Evolutionary conservation across 2,113 vertebrate species (phyloP).

Genomic region (Alligator mississippiensis): DNA sequence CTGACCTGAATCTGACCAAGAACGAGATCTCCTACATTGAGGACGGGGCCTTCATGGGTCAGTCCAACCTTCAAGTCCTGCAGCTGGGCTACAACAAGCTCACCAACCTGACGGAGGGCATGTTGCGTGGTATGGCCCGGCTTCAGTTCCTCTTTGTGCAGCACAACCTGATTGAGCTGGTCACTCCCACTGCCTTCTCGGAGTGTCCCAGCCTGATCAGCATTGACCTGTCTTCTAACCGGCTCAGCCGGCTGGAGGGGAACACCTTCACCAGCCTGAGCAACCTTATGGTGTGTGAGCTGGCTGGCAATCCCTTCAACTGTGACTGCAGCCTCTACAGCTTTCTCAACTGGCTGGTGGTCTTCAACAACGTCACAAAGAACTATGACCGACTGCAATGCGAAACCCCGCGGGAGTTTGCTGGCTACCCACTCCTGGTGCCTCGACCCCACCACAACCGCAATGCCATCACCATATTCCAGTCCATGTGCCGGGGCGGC

Average conservation of each 20-base stretch:
- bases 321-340: constrained; percentile 94
- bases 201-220: constrained; percentile 95
- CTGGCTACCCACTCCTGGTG: constrained; percentile 90
- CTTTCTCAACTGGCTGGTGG: constrained; percentile 94
- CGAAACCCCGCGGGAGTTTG: constrained; percentile 91
- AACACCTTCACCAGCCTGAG: constrained; percentile 89
- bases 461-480: constrained; percentile 91
- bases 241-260: constrained; percentile 90
- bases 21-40: constrained; percentile 98
- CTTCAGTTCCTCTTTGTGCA: constrained; percentile 97
- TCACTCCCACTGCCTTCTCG: constrained; percentile 92
- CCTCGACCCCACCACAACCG: constrained; percentile 88
- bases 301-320: constrained; percentile 97
- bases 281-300: constrained; percentile 92
- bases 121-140: constrained; percentile 93
- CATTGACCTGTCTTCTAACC: constrained; percentile 96
- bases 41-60: constrained; percentile 95
- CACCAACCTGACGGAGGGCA: constrained; percentile 95
- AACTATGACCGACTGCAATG: constrained; percentile 97
- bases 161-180: constrained; percentile 97
- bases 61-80: constrained; percentile 95
- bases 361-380: constrained; percentile 96
- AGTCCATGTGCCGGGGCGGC: constrained; percentile 91
- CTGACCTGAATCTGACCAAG: constrained; percentile 98
- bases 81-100: constrained; percentile 97